Percentiles rank a stretch among this genome's conserved stretches.
Conservation (phyloP, 2,888 invertebrate species). For the Melanargia galathea region DNA sequence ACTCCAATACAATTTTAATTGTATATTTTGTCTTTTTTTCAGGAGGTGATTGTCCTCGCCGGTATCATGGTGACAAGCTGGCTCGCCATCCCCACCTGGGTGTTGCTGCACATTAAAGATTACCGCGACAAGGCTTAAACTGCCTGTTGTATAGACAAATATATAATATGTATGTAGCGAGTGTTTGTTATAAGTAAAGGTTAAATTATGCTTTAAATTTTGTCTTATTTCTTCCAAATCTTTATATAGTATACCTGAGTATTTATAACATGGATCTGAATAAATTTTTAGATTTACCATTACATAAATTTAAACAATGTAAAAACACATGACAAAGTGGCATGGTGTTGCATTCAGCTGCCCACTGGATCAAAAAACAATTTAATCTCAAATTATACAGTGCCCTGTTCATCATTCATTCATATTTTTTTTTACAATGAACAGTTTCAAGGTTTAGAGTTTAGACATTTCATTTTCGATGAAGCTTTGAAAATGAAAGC, state of each 20-base stretch:
- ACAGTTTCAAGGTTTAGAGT: too few species aligned
- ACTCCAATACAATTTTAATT: not conserved
- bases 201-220: slow-evolving; percentile 34
- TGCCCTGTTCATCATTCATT: too few species aligned
- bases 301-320: too few species aligned
- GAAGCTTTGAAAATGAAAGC: too few species aligned
- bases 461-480: too few species aligned
- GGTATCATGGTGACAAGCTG: slow-evolving; percentile 64
- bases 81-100: slow-evolving; percentile 65
- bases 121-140: slow-evolving; percentile 58
- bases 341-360: too few species aligned
- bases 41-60: slow-evolving; percentile 63
- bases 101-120: slow-evolving; percentile 69
- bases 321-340: too few species aligned
- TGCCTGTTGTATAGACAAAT: slow-evolving; percentile 42
- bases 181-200: slow-evolving; percentile 35
- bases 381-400: too few species aligned
- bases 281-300: too few species aligned
- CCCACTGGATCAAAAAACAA: too few species aligned
- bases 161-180: slow-evolving; percentile 27
- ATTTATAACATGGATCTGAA: not conserved
- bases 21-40: slow-evolving; percentile 42
- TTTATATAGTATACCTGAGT: not conserved
- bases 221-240: slow-evolving; percentile 25
- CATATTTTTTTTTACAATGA: too few species aligned